Conservation (phyloP, 2,113 vertebrate genomes). For the Equus przewalskii region DNA sequence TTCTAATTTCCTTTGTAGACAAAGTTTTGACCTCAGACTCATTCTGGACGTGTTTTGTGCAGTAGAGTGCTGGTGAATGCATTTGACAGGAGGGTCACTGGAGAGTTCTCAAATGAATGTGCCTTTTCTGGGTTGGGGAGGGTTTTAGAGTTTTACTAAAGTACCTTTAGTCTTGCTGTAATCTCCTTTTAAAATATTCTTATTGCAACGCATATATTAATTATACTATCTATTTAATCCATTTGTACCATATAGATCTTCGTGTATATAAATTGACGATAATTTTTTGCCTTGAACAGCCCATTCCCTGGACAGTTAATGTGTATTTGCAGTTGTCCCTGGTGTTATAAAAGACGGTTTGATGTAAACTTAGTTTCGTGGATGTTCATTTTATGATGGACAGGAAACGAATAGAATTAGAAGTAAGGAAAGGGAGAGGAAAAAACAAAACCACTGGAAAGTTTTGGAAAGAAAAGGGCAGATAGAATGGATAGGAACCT, state of each 20-base stretch:
- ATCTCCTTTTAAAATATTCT: neutral
- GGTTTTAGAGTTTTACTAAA: neutral
- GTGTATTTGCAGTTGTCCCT: neutral
- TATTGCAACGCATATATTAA: neutral
- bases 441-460: neutral
- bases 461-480: neutral
- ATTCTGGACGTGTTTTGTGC: constrained; percentile 77
- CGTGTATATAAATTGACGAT: neutral
- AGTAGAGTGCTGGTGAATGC: constrained; percentile 57
- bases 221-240: neutral
- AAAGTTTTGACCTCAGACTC: constrained; percentile 86
- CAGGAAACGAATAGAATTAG: constrained; percentile 62
- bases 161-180: neutral
- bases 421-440: neutral
- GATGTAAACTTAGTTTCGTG: constrained; percentile 17
- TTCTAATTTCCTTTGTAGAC: constrained; percentile 88
- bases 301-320: neutral
- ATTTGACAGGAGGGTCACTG: constrained; percentile 33
- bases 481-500: neutral
- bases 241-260: neutral
- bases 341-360: constrained; percentile 33
- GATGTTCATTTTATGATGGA: constrained; percentile 67
- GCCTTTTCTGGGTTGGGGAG: neutral
- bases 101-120: neutral
- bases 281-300: neutral